These are phyloP conservation scores for Ailuropoda melanoleuca DNA, from an alignment of 2,113 vertebrate genomes.

Conservation along the genomic window DNA sequence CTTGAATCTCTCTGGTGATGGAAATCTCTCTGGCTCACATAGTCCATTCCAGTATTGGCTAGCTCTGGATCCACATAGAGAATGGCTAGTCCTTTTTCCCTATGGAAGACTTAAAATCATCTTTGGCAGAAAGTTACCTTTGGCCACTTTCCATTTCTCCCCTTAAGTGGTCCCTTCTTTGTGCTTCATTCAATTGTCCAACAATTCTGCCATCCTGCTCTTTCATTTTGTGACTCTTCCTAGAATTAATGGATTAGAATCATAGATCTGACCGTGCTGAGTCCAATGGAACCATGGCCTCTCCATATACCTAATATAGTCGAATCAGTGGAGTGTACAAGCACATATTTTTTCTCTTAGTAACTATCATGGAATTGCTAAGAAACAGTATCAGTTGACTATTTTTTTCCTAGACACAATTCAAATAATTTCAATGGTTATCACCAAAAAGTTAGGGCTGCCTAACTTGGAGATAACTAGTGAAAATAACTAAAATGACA, in stretches of 20 bases:
- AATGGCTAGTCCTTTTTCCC: not conserved
- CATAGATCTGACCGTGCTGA: not conserved
- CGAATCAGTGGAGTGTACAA: not conserved
- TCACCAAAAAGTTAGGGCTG: not conserved
- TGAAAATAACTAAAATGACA: not conserved
- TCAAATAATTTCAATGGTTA: not conserved
- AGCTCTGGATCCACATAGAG: not conserved
- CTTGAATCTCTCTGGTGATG: not conserved
- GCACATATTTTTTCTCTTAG: not conserved
- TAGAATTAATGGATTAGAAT: not conserved
- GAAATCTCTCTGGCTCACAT: not conserved
- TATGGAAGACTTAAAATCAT: slow-evolving; percentile 5
- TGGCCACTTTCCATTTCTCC: slow-evolving; percentile 1
- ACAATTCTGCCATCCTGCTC: not conserved
- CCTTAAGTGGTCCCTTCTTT: not conserved
- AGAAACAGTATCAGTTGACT: not conserved
- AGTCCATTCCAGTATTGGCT: not conserved
- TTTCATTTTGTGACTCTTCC: not conserved
- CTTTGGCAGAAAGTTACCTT: slow-evolving; percentile 1
- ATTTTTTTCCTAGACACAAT: not conserved
- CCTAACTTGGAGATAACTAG: not conserved
- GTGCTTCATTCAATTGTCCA: not conserved
- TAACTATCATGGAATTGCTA: not conserved
- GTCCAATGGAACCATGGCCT: not conserved
- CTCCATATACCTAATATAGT: not conserved